Evolutionary conservation across 1,140 invertebrate species (phyloP).

Genomic region (Drosophila punjabiensis): DNA sequence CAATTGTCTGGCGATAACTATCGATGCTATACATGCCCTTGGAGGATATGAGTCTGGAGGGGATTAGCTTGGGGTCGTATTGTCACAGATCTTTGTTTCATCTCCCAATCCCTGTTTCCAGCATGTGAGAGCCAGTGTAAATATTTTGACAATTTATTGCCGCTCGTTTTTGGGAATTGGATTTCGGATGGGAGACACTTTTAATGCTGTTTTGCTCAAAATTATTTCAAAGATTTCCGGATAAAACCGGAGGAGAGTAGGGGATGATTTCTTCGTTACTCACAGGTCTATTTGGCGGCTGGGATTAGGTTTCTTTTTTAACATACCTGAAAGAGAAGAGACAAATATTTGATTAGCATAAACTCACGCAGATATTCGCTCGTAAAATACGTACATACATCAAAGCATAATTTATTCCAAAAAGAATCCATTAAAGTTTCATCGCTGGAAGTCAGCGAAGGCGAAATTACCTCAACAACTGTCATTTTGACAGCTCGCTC

Average conservation of each 20-base stretch:
- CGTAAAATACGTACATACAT: constrained; percentile 10
- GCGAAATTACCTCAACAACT: constrained; percentile 73
- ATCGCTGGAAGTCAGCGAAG: constrained; percentile 34
- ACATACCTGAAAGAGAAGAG: constrained; percentile 69
- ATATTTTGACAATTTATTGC: constrained; percentile 71
- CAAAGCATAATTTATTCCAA: constrained; percentile 33
- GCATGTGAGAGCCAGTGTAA: constrained; percentile 30
- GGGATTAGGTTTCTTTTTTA: constrained; percentile 2
- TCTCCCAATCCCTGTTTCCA: constrained; percentile 10
- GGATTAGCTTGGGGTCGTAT: constrained; percentile 26
- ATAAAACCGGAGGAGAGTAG: not conserved
- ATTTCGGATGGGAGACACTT: constrained; percentile 3
- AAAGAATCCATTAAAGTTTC: constrained; percentile 48
- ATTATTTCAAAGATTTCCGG: constrained; percentile 15
- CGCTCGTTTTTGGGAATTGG: constrained; percentile 36
- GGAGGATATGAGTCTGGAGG: constrained; percentile 29
- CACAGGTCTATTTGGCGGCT: constrained; percentile 1
- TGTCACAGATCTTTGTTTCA: constrained; percentile 17
- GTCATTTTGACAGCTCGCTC: constrained; percentile 68
- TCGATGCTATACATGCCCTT: constrained; percentile 30
- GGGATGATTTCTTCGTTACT: not conserved
- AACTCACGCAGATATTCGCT: constrained; percentile 4
- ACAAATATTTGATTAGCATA: constrained; percentile 37
- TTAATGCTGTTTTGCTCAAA: constrained; percentile 23
- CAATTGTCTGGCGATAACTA: constrained; percentile 60